These are phyloP conservation scores for Chrysolina oricalcia DNA, from an alignment of 2,888 invertebrate species.

Conservation along the genomic window DNA sequence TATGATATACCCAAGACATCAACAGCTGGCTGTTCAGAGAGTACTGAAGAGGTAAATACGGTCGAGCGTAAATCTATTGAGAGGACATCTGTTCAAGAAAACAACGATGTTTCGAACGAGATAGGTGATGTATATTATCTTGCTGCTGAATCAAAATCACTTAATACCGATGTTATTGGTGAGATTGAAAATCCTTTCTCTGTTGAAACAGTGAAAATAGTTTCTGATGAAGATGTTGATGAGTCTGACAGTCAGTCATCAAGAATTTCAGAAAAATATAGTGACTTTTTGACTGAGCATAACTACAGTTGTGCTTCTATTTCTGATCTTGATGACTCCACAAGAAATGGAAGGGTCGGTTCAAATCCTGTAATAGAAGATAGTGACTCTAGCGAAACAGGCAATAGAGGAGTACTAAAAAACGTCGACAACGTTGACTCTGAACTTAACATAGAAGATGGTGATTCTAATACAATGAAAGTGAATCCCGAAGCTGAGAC, in stretches of 20 bases:
- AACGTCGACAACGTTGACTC: not conserved
- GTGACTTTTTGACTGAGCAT: constrained; percentile 29
- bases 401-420: not conserved
- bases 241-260: constrained; percentile 29
- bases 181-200: constrained; percentile 16
- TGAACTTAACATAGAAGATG: constrained; percentile 2
- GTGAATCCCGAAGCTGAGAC: not conserved
- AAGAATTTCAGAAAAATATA: constrained; percentile 7
- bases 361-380: constrained; percentile 20
- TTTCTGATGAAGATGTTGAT: constrained; percentile 12
- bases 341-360: not conserved
- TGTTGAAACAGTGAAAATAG: not conserved
- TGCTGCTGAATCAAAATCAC: constrained; percentile 7
- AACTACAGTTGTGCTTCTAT: constrained; percentile 31
- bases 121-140: not conserved
- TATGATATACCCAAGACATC: not conserved
- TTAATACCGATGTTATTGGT: not conserved
- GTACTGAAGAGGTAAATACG: too few relatives aligned
- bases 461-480: not conserved
- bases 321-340: constrained; percentile 23
- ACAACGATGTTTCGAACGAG: too few relatives aligned
- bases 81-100: too few relatives aligned
- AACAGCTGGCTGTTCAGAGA: not conserved
- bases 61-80: too few relatives aligned
- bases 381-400: not conserved